These are phyloP conservation scores for Procavia capensis DNA, from an alignment of 2,113 vertebrate species.

Conservation along the genomic window DNA sequence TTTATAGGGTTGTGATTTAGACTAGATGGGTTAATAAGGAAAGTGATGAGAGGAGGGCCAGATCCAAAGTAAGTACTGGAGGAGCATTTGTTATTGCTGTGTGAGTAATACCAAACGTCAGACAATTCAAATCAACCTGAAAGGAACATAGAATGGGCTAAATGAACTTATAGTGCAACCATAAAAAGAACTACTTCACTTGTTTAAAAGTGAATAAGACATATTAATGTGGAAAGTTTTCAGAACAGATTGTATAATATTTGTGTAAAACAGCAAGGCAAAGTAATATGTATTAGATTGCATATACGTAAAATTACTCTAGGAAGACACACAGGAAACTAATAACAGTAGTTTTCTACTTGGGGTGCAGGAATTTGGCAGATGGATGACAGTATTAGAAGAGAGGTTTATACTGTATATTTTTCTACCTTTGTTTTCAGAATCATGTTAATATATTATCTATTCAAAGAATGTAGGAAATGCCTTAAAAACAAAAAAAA, in stretches of 20 bases:
- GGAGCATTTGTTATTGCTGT: not conserved
- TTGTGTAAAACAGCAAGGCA: not conserved
- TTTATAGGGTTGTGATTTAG: not conserved
- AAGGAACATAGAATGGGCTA: not conserved
- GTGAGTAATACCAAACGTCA: not conserved
- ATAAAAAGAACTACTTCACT: not conserved
- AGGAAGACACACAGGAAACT: not conserved
- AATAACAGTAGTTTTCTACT: slow-evolving; percentile 10
- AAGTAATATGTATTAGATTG: not conserved
- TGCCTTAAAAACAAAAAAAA: not conserved
- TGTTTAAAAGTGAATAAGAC: not conserved
- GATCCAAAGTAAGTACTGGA: not conserved
- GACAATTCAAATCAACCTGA: not conserved
- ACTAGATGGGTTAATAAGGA: not conserved
- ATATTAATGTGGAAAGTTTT: not conserved
- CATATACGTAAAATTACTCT: not conserved
- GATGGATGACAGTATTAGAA: not conserved
- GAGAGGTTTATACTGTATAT: not conserved
- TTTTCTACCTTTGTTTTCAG: slow-evolving; percentile 15
- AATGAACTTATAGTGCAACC: not conserved
- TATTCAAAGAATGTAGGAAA: not conserved
- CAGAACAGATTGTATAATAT: not conserved
- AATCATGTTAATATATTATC: not conserved
- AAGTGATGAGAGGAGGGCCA: not conserved
- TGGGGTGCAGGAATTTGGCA: slow-evolving; percentile 4